A percentile compares a stretch with the other conserved stretches of the same genome.
Evolutionary conservation across 2,797 vertebrate species (phyloP).

Genomic region (Champsocephalus gunnari): DNA sequence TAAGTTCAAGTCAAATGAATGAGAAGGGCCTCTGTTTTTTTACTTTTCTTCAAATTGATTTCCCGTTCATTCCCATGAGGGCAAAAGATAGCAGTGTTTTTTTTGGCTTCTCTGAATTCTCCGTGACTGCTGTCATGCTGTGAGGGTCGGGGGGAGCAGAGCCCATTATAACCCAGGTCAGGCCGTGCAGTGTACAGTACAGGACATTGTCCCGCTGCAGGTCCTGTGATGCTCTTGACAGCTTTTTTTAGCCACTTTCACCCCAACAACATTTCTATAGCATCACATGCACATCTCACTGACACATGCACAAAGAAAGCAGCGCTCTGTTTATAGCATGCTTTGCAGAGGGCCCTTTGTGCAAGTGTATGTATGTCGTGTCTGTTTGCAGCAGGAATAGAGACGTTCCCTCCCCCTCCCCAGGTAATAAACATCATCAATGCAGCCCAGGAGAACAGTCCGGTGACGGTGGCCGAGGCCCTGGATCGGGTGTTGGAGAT

Average conservation of each 20-base stretch:
- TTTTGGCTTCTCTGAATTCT: neutral
- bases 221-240: constrained; percentile 42
- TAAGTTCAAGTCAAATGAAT: no score
- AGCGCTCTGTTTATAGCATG: neutral
- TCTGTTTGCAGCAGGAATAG: constrained; percentile 5
- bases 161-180: neutral
- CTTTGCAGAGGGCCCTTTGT: constrained; percentile 25
- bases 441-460: constrained; percentile 95
- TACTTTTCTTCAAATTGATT: no score
- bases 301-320: constrained; percentile 44
- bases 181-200: constrained; percentile 6
- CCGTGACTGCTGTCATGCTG: neutral
- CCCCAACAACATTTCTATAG: constrained; percentile 20
- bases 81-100: no score
- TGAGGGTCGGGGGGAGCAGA: neutral
- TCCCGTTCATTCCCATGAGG: no score
- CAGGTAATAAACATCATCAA: constrained; percentile 98
- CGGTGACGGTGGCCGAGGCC: constrained; percentile 92
- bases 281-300: constrained; percentile 53
- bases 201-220: constrained; percentile 21
- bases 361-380: neutral
- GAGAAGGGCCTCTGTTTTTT: no score
- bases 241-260: constrained; percentile 43
- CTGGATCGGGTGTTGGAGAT: constrained; percentile 95
- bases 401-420: constrained; percentile 1